These are phyloP conservation scores for Oriolus oriolus DNA, from an alignment of 2,113 vertebrate species.

Conservation along the genomic window DNA sequence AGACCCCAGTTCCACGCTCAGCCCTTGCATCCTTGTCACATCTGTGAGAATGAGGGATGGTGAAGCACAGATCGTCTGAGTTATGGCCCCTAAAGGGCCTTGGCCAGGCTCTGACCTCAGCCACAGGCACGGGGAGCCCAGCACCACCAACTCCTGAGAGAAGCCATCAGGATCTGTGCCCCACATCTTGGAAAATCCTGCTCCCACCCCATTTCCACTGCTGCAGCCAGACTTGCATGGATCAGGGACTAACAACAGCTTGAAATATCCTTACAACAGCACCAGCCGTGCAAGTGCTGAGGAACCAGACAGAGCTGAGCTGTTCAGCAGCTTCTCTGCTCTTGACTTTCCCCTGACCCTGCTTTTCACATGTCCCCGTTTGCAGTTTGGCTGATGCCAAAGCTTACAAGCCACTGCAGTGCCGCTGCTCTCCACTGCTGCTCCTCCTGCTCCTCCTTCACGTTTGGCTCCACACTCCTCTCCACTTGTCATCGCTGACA, in stretches of 20 bases:
- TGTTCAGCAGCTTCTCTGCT: neutral
- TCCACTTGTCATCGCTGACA: neutral
- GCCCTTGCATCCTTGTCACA: neutral
- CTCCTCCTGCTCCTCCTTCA: neutral
- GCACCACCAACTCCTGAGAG: neutral
- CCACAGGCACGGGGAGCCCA: neutral
- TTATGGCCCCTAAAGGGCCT: fast-evolving
- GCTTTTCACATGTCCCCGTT: neutral
- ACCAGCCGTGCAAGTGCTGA: neutral
- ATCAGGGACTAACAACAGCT: neutral
- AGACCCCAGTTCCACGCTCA: neutral
- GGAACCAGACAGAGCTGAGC: neutral
- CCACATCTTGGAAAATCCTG: neutral
- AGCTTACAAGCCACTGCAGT: neutral
- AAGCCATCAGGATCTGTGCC: neutral
- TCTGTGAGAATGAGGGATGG: neutral
- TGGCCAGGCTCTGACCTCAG: neutral
- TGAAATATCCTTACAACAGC: neutral
- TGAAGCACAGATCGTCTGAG: neutral
- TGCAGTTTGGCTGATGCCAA: neutral
- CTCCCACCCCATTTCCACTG: neutral
- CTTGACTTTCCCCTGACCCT: neutral
- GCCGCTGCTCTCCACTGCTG: neutral
- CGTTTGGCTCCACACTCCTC: neutral
- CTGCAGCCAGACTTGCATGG: neutral